Conservation (phyloP, 2,113 vertebrate genomes). For the Asarcornis scutulata region DNA sequence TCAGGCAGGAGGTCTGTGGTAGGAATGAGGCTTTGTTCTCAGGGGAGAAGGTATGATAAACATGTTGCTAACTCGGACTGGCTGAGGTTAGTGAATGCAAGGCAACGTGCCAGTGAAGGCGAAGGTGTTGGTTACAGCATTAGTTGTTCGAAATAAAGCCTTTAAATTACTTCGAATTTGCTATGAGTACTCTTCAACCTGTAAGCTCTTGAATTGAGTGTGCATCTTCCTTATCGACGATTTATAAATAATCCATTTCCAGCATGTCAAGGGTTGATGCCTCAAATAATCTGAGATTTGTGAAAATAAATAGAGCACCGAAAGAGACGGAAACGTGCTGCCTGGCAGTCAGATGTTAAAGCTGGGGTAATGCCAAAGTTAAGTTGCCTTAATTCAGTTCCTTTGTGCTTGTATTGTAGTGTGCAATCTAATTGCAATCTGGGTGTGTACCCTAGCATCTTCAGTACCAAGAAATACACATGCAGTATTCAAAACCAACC, state of each 20-base stretch:
- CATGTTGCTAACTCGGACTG: not conserved
- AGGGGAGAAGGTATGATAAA: not conserved
- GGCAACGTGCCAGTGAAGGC: not conserved
- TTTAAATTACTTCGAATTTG: not conserved
- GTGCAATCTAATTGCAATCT: not conserved
- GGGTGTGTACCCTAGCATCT: accelerated
- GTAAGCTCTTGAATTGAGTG: not conserved
- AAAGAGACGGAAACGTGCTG: not conserved
- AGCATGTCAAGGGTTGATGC: not conserved
- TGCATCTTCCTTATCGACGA: not conserved
- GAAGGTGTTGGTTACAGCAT: not conserved
- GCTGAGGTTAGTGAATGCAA: not conserved
- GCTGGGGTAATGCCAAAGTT: not conserved
- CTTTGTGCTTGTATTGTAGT: not conserved
- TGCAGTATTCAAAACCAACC: not conserved
- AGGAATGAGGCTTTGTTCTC: not conserved
- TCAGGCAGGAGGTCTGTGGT: not conserved
- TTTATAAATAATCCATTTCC: slow-evolving; percentile 29
- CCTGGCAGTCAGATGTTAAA: slow-evolving; percentile 2
- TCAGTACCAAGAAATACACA: not conserved
- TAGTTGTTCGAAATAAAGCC: not conserved
- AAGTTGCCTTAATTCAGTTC: not conserved
- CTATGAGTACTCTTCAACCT: not conserved
- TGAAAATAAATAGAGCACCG: not conserved
- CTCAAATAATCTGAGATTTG: not conserved